These are phyloP conservation scores for Zaprionus nigranus DNA, from an alignment of 1,140 invertebrate genomes.

Conservation along the genomic window DNA sequence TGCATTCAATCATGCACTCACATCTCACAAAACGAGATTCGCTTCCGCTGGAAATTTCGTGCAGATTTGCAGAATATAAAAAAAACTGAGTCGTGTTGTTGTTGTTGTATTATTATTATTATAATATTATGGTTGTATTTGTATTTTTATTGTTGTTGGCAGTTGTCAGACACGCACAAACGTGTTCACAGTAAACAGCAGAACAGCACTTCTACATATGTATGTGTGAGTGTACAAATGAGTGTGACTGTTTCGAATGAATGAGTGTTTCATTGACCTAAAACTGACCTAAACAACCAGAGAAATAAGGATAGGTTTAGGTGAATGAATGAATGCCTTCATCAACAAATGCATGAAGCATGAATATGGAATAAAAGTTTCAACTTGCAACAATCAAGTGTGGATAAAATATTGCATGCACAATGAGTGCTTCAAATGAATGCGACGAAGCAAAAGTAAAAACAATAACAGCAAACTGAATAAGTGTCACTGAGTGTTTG, in stretches of 20 bases:
- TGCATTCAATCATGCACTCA: not conserved
- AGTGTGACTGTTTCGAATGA: not conserved
- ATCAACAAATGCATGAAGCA: not conserved
- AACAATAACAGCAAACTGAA: too few species aligned
- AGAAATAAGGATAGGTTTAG: not conserved
- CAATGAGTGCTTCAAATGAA: too few species aligned
- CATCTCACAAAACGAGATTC: not conserved
- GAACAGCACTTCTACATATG: not conserved
- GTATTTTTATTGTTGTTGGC: slow-evolving; percentile 13
- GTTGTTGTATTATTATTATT: not conserved
- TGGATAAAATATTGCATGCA: too few species aligned
- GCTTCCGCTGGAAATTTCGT: slow-evolving; percentile 4
- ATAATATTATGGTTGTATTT: slow-evolving; percentile 2
- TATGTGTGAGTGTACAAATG: not conserved
- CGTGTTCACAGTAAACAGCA: slow-evolving; percentile 9
- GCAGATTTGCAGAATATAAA: not conserved
- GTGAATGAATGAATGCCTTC: not conserved
- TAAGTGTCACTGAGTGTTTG: not conserved
- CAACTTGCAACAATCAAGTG: too few species aligned
- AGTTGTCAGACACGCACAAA: slow-evolving; percentile 21
- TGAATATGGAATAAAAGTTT: not conserved
- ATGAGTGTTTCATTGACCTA: not conserved
- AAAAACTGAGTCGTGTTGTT: not conserved
- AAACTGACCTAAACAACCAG: not conserved
- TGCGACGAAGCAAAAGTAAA: too few species aligned